Evolutionary conservation across 2,113 vertebrate species (phyloP).

Genomic region (Istiophorus platypterus): DNA sequence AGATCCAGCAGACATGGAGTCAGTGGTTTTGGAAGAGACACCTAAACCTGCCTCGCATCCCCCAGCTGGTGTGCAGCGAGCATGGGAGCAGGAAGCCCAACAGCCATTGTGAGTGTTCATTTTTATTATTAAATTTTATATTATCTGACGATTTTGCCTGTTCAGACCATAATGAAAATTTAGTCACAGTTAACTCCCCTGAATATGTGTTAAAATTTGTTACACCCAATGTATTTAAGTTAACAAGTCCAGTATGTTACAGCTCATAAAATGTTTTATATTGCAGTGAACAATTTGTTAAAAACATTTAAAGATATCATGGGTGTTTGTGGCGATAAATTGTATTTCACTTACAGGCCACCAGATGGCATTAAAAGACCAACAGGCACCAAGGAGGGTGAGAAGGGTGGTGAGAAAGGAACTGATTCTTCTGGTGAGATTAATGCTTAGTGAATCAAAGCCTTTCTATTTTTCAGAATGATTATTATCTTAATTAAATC

Average conservation of each 20-base stretch:
- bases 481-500: constrained; percentile 47
- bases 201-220: background rate
- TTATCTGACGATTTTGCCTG: rapidly evolving
- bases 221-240: no score
- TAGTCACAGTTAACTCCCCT: background rate
- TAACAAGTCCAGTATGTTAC: no score
- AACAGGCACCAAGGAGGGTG: constrained; percentile 1
- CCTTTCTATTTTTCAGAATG: background rate
- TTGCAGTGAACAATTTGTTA: background rate
- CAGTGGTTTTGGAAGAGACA: constrained; percentile 86
- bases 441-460: background rate
- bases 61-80: constrained; percentile 78
- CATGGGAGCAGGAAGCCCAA: constrained; percentile 85
- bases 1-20: constrained; percentile 91
- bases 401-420: constrained; percentile 61
- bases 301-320: background rate
- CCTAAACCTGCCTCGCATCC: constrained; percentile 57
- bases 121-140: background rate
- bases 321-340: background rate
- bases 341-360: constrained; percentile 78
- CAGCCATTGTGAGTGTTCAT: constrained; percentile 67
- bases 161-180: background rate
- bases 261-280: no score
- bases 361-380: constrained; percentile 68
- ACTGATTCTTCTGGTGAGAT: constrained; percentile 81